phyloP scores from a whole-genome alignment of 2,113 vertebrate species.

The Stegastes partitus region DNA sequence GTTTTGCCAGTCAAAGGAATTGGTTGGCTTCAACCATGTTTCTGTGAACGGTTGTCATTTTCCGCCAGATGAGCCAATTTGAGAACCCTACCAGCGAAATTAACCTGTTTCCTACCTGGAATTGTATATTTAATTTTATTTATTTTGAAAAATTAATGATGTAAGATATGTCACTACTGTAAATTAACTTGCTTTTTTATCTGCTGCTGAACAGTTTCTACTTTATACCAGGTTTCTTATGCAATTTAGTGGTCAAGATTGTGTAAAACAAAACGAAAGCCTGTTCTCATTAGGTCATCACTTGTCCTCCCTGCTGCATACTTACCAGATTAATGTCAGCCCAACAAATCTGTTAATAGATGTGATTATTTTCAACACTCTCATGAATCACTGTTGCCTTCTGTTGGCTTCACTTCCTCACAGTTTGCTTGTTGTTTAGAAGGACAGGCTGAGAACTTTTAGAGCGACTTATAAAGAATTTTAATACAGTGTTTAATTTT shows the following conservation, averaged over 20 bases:
- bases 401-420: slow-evolving; percentile 58
- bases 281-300: slow-evolving; percentile 68
- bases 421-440: slow-evolving; percentile 46
- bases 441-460: slow-evolving; percentile 30
- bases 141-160: slow-evolving; percentile 84
- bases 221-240: slow-evolving; percentile 89
- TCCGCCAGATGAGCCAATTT: slow-evolving; percentile 79
- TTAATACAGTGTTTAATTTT: slow-evolving; percentile 27
- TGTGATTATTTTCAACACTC: slow-evolving; percentile 56
- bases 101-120: slow-evolving; percentile 83
- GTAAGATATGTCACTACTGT: slow-evolving; percentile 89
- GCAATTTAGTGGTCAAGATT: slow-evolving; percentile 84
- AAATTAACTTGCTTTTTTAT: slow-evolving; percentile 88
- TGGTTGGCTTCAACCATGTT: slow-evolving; percentile 72
- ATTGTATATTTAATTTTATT: slow-evolving; percentile 87
- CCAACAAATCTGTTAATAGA: slow-evolving; percentile 50
- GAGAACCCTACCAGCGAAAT: slow-evolving; percentile 82
- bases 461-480: slow-evolving; percentile 19
- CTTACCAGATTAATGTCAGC: slow-evolving; percentile 57
- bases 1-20: slow-evolving; percentile 82
- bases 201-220: slow-evolving; percentile 87
- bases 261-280: slow-evolving; percentile 75
- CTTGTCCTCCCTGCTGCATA: slow-evolving; percentile 59
- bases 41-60: slow-evolving; percentile 76
- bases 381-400: slow-evolving; percentile 78